These are phyloP conservation scores for Drosophila suboccidentalis DNA, from an alignment of 2,888 invertebrate genomes.

Conservation along the genomic window DNA sequence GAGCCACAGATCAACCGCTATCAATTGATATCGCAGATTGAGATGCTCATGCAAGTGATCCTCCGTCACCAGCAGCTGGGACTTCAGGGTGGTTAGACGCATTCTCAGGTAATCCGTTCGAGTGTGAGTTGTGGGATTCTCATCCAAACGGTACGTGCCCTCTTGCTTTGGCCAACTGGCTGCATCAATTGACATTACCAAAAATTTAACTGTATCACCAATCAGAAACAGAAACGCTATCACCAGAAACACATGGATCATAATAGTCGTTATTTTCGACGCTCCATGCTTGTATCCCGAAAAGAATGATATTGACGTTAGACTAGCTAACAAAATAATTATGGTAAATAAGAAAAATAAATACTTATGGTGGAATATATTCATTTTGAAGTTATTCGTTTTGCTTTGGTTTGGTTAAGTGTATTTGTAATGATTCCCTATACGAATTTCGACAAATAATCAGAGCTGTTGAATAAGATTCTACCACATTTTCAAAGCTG, in stretches of 20 bases:
- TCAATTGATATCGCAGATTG: slow-evolving; percentile 71
- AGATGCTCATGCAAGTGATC: slow-evolving; percentile 71
- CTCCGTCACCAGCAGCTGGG: slow-evolving; percentile 61
- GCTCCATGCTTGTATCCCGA: slow-evolving; percentile 64
- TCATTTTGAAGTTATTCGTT: background rate
- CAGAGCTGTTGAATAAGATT: background rate
- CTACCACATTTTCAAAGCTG: background rate
- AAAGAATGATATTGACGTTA: background rate
- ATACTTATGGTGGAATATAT: background rate
- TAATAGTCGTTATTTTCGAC: slow-evolving; percentile 57
- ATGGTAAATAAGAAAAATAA: slow-evolving; percentile 24
- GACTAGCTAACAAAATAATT: slow-evolving; percentile 4
- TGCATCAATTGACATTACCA: slow-evolving; percentile 39
- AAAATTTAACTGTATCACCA: slow-evolving; percentile 59
- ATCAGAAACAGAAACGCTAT: slow-evolving; percentile 55
- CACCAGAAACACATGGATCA: slow-evolving; percentile 47
- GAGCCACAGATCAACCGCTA: slow-evolving; percentile 73
- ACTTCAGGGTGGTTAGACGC: slow-evolving; percentile 56
- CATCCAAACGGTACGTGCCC: background rate
- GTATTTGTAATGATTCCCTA: background rate
- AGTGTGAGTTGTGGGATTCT: slow-evolving; percentile 19
- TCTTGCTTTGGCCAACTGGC: slow-evolving; percentile 51
- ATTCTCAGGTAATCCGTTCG: slow-evolving; percentile 58
- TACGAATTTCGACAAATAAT: background rate
- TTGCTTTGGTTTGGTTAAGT: background rate